Conservation (phyloP, 2,797 vertebrate genomes). For the Trematomus bernacchii region DNA sequence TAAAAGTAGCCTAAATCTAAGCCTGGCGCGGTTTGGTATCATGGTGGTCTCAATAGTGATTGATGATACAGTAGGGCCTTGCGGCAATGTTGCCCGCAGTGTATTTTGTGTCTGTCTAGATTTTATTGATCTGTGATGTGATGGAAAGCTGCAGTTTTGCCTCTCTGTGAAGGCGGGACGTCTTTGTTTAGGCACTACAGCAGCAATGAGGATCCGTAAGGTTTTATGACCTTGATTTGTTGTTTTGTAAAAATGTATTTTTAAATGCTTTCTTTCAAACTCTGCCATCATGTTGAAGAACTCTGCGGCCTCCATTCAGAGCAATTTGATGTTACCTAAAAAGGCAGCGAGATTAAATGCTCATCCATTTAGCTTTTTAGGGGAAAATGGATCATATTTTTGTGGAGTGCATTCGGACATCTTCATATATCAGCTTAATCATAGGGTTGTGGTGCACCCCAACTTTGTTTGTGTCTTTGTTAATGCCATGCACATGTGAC, state of each 20-base stretch:
- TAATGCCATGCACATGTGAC: conserved; percentile 77
- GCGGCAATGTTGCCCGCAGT: conserved; percentile 44
- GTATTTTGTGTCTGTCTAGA: conserved; percentile 53
- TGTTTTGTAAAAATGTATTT: conserved; percentile 42
- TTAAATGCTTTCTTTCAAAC: conserved; percentile 42
- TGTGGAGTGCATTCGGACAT: conserved; percentile 63
- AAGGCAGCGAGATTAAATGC: conserved; percentile 51
- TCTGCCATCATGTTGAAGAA: conserved; percentile 28
- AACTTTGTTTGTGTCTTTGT: conserved; percentile 78
- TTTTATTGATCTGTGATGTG: conserved; percentile 55
- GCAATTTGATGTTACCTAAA: conserved; percentile 54
- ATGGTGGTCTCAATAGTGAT: conserved; percentile 72
- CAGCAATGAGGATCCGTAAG: conserved; percentile 8
- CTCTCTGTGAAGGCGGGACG: conserved; percentile 46
- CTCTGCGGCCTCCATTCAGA: conserved; percentile 30
- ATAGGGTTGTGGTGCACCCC: conserved; percentile 72
- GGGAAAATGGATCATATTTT: conserved; percentile 64
- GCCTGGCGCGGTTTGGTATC: conserved; percentile 62
- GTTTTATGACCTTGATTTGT: conserved; percentile 39
- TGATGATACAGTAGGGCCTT: conserved; percentile 67
- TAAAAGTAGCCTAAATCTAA: conserved; percentile 54
- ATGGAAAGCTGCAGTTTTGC: conserved; percentile 45
- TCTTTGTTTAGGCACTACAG: conserved; percentile 32
- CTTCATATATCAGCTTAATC: conserved; percentile 79
- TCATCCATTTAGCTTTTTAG: conserved; percentile 62